A percentile compares a stretch with the other conserved stretches of the same genome.
These are phyloP conservation scores for Apotomis capreana DNA, from an alignment of 2,888 invertebrate genomes.

Conservation along the genomic window DNA sequence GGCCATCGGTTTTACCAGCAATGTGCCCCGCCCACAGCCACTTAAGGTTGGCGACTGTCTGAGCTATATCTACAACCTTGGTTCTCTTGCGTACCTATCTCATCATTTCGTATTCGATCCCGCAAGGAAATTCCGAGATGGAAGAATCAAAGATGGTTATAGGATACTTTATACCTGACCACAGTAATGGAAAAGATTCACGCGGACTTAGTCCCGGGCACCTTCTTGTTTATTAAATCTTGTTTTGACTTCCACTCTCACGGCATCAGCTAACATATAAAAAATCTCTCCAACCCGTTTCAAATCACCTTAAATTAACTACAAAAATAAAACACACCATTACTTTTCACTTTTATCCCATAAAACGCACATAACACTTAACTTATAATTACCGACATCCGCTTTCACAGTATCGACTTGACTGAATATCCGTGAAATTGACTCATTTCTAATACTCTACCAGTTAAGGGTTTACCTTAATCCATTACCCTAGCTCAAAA, in stretches of 20 bases:
- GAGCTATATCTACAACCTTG: too few relatives aligned
- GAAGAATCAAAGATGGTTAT: too few relatives aligned
- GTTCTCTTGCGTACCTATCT: too few relatives aligned
- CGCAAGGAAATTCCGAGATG: too few relatives aligned
- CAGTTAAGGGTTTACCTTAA: constrained; percentile 40
- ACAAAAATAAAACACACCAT: constrained; percentile 18
- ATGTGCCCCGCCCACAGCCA: too few relatives aligned
- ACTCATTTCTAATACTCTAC: constrained; percentile 40
- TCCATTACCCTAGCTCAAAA: constrained; percentile 35
- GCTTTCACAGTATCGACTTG: constrained; percentile 29
- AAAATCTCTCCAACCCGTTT: constrained; percentile 15
- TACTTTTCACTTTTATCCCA: constrained; percentile 18
- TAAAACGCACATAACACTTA: constrained; percentile 17
- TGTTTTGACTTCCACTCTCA: not conserved
- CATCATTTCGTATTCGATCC: too few relatives aligned
- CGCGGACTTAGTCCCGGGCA: too few relatives aligned
- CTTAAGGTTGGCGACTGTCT: too few relatives aligned
- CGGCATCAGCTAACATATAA: not conserved
- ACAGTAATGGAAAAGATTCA: too few relatives aligned
- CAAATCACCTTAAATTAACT: constrained; percentile 10
- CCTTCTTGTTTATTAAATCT: too few relatives aligned
- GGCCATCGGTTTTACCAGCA: too few relatives aligned
- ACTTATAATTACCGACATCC: constrained; percentile 11
- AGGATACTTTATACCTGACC: too few relatives aligned
- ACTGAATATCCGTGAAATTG: constrained; percentile 42